Evolutionary conservation across 2,113 vertebrate species (phyloP).

Genomic region (Sula dactylatra): DNA sequence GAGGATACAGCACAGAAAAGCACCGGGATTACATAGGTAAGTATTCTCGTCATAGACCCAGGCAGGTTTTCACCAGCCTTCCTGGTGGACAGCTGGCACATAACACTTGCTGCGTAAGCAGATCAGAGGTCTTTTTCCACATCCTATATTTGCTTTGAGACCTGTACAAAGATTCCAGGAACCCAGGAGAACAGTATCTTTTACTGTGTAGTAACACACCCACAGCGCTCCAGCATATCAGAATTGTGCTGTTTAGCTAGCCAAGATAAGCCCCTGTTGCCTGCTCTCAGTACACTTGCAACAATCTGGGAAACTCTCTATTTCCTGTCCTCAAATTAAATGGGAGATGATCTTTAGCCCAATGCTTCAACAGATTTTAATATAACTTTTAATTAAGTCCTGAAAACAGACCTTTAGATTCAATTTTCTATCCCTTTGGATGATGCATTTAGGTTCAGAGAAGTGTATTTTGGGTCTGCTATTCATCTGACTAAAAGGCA

Average conservation of each 20-base stretch:
- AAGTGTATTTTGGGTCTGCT: background rate
- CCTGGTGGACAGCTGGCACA: background rate
- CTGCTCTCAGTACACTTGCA: background rate
- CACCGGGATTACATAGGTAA: accelerated
- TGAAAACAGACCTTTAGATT: background rate
- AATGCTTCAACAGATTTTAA: background rate
- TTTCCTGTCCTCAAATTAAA: background rate
- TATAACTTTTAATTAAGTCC: background rate
- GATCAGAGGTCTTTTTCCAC: background rate
- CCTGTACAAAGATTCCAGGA: background rate
- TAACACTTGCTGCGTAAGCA: background rate
- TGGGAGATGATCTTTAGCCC: background rate
- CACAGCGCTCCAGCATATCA: background rate
- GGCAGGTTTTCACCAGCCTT: background rate
- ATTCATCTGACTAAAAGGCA: background rate
- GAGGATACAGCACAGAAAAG: background rate
- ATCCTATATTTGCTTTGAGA: background rate
- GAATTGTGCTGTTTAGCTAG: background rate
- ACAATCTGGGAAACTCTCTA: background rate
- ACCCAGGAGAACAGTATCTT: background rate
- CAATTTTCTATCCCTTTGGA: background rate
- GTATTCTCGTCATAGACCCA: background rate
- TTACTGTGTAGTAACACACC: background rate
- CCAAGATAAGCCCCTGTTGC: background rate
- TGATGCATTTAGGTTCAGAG: background rate